Percentiles rank a stretch among this genome's conserved stretches.
Evolutionary conservation across 2,797 vertebrate species (phyloP).

Genomic region (Antrozous pallidus): DNA sequence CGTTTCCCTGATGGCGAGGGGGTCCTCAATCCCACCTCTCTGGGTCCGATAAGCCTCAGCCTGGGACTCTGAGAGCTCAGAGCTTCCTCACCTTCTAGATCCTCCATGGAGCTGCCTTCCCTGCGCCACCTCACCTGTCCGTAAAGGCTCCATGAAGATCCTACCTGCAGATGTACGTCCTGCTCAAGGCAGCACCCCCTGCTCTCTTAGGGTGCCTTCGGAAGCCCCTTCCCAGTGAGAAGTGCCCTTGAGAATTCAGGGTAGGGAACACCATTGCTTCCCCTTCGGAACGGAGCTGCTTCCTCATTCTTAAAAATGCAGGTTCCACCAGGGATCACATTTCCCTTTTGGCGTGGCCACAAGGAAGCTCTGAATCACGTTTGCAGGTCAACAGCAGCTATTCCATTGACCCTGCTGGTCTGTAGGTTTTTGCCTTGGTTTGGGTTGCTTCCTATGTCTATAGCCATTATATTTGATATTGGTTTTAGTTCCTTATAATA

Average conservation of each 20-base stretch:
- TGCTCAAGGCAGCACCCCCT: rapidly evolving
- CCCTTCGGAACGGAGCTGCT: not conserved
- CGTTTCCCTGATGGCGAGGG: not conserved
- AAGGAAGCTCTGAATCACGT: not conserved
- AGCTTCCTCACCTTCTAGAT: not conserved
- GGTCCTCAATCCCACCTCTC: not conserved
- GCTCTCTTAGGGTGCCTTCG: not conserved
- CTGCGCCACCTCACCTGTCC: not conserved
- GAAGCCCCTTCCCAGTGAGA: not conserved
- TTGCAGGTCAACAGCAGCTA: not conserved
- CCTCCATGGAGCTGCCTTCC: not conserved
- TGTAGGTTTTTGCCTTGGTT: not conserved
- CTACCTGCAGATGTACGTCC: not conserved
- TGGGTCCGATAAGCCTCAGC: not conserved
- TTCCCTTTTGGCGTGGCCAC: not conserved
- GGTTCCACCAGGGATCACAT: not conserved
- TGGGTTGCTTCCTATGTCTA: not conserved
- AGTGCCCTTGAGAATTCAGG: not conserved
- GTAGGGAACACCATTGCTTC: not conserved
- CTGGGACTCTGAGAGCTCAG: not conserved
- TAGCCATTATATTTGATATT: not conserved
- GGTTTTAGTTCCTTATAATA: not conserved
- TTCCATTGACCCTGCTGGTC: not conserved
- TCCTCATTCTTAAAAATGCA: not conserved
- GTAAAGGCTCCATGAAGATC: not conserved